Percentiles rank a stretch among this genome's conserved stretches.
These are phyloP conservation scores for Acleris literana DNA, from an alignment of 2,888 invertebrate species.

Conservation along the genomic window DNA sequence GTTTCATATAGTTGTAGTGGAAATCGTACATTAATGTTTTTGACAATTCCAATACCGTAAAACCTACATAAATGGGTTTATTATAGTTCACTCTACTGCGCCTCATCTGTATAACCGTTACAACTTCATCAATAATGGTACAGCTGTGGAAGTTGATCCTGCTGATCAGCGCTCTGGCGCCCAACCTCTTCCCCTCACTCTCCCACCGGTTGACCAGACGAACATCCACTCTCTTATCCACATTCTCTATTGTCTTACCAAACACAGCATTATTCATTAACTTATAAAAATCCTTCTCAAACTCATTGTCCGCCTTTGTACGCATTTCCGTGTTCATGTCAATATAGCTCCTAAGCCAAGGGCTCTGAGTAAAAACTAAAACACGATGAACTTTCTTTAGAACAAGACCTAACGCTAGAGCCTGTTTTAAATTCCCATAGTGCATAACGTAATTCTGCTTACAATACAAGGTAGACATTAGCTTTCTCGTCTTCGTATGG, in stretches of 20 bases:
- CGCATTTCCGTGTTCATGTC: slow-evolving; percentile 32
- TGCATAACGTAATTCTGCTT: slow-evolving; percentile 34
- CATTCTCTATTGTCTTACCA: slow-evolving; percentile 33
- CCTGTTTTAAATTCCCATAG: slow-evolving; percentile 30
- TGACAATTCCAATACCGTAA: too few species aligned
- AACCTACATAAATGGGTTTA: too few species aligned
- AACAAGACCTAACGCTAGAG: slow-evolving; percentile 18
- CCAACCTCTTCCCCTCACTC: neutral
- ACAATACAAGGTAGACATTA: slow-evolving; percentile 22
- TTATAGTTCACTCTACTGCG: too few species aligned
- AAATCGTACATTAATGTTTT: too few species aligned
- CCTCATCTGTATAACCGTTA: too few species aligned
- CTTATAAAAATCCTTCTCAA: slow-evolving; percentile 35
- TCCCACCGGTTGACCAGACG: neutral
- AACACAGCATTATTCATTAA: slow-evolving; percentile 32
- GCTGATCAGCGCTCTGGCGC: too few species aligned
- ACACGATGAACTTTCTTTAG: slow-evolving; percentile 33
- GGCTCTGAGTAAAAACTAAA: slow-evolving; percentile 17
- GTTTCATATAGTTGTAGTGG: too few species aligned
- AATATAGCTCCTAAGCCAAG: slow-evolving; percentile 23
- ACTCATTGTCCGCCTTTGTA: slow-evolving; percentile 1
- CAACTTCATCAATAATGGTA: too few species aligned
- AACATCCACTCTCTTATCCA: slow-evolving; percentile 17
- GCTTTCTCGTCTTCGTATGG: slow-evolving; percentile 11
- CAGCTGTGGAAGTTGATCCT: too few species aligned